Base-by-base conservation (phyloP, 2,888 invertebrate genomes). In the Abrostola triplasia region DNA sequence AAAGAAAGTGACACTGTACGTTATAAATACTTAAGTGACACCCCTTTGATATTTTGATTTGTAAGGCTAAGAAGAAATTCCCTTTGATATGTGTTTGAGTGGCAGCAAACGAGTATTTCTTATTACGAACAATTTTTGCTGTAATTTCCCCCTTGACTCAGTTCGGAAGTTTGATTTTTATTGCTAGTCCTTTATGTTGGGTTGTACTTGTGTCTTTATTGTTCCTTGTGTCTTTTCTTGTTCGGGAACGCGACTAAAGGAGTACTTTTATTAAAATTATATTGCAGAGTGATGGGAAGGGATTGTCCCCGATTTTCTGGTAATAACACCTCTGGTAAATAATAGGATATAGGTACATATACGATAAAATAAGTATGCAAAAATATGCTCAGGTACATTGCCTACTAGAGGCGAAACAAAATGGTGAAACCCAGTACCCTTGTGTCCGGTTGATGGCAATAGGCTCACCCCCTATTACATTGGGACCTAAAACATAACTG, bases 1-100 rank as follows among this genome's bases (percentile, higher is more conserved):
- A 77, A 78, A 82, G 86, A 78, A 85, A 86, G 81, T 79, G 79
- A 67, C 87, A 88, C 88, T 85, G 70, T 84, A 67, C 79, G 71
- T 73, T 76, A 80, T 89, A 86, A 90, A 87, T 84, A 86, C 79
- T 82, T 85, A 84, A 89, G 82, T 88, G 90, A 88, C 90, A 90
- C 86, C 85, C 81, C 89, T 92, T 92, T 92, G 88, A 91, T 89
- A 84, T 81, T 81, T 71, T 80, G 84, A 88, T 88, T 86, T 84
- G 73, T 70, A 65, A 70, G 68, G 49, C 69, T 68, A 66, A 79
- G 80, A 80, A 76, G 75, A 78, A 72, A 81, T 84, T 85, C 72
- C 52, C 78, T 84, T 83, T 85, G 75, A 79, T 74, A 54, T 38
- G 36, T 65, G 67, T 66, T 64, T 69, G 70, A 68, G 56, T 64